These are phyloP conservation scores for Ibidorhyncha struthersii DNA, from an alignment of 2,113 vertebrate genomes.

Conservation along the genomic window DNA sequence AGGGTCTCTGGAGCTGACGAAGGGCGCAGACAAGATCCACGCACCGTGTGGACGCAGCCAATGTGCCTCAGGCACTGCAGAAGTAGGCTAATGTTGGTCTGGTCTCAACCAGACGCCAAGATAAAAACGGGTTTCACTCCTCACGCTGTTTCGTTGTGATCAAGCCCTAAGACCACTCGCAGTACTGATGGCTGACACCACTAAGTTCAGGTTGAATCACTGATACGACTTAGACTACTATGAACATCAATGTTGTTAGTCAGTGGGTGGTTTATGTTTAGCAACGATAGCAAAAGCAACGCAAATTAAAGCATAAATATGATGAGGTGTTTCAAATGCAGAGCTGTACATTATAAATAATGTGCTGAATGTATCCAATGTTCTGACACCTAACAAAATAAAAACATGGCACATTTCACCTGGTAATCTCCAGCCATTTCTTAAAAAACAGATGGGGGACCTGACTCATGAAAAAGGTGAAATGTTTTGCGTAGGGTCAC, in stretches of 20 bases:
- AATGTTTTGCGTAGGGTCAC: neutral
- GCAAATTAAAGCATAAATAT: constrained; percentile 1
- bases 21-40: neutral
- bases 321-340: neutral
- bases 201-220: neutral
- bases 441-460: neutral
- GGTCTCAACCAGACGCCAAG: neutral
- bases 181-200: neutral
- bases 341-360: neutral
- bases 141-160: neutral
- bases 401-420: constrained; percentile 11
- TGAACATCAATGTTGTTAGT: neutral
- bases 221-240: neutral
- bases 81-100: accelerated
- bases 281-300: neutral
- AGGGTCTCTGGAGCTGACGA: neutral
- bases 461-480: constrained; percentile 42
- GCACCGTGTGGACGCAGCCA: accelerated
- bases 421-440: neutral
- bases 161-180: neutral
- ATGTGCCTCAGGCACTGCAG: neutral
- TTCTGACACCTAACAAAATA: neutral
- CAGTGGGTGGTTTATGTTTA: neutral
- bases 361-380: neutral
- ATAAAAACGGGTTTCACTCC: neutral